Percentiles rank a stretch among this genome's conserved stretches.
phyloP scores from a whole-genome alignment of 1,140 invertebrate genomes.

The Fopius arisanus region DNA sequence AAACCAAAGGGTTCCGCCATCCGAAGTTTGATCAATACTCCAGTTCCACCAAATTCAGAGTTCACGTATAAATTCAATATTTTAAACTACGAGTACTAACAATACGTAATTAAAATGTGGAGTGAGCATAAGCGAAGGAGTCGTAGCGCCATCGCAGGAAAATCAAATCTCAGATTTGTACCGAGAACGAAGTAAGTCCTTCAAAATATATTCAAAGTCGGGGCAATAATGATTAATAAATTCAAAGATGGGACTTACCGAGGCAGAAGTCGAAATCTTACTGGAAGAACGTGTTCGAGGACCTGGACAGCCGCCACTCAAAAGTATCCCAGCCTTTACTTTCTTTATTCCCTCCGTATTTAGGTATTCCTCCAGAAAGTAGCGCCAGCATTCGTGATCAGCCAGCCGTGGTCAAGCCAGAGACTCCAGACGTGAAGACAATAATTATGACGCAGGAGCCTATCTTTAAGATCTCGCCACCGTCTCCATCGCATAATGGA shows the following conservation, averaged over 20 bases:
- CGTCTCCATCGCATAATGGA: not conserved
- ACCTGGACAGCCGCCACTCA: conserved; percentile 36
- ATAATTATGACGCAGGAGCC: not conserved
- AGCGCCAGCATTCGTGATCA: not conserved
- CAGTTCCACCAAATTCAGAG: not conserved
- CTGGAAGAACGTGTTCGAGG: conserved; percentile 41
- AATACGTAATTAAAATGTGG: too few species aligned
- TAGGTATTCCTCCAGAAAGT: not conserved
- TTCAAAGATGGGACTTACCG: conserved; percentile 27
- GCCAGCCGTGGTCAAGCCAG: not conserved
- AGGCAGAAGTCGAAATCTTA: conserved; percentile 36
- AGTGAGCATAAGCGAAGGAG: too few species aligned
- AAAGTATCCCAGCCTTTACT: conserved; percentile 43
- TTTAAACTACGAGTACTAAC: not conserved
- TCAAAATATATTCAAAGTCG: not conserved
- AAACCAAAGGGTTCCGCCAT: not conserved
- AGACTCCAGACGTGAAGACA: not conserved
- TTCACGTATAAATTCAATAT: not conserved
- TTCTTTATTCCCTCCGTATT: not conserved
- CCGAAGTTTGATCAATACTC: not conserved
- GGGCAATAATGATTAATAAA: not conserved
- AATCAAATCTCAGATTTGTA: not conserved
- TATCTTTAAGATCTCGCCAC: conserved; percentile 16
- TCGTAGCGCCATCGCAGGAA: not conserved
- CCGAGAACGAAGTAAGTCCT: not conserved